Conservation (phyloP, 2,113 vertebrate genomes). For the Centrocercus urophasianus region DNA sequence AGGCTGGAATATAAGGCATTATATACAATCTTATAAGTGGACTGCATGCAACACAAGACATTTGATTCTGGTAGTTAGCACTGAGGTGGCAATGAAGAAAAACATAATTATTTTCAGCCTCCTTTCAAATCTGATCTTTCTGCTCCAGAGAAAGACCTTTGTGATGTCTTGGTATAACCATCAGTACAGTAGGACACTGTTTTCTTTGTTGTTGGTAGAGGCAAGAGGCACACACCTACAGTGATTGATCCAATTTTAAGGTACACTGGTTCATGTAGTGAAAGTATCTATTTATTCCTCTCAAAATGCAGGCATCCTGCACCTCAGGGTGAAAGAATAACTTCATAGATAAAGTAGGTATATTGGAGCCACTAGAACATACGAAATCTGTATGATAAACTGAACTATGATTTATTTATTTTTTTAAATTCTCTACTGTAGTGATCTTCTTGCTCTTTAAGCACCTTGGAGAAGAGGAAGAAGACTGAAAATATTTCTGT, state of each 20-base stretch:
- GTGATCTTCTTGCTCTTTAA: neutral
- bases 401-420: neutral
- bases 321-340: neutral
- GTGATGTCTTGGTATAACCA: accelerated
- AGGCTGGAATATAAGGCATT: neutral
- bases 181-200: neutral
- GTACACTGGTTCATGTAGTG: neutral
- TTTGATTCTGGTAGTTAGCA: neutral
- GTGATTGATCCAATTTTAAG: neutral
- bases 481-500: neutral
- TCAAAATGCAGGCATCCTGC: neutral
- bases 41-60: neutral
- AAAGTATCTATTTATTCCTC: neutral
- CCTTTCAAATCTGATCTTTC: neutral
- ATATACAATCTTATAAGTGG: neutral
- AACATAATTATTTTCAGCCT: neutral
- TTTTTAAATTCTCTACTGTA: neutral
- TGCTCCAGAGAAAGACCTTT: neutral
- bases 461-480: neutral
- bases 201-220: neutral
- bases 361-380: neutral
- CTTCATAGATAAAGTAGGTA: accelerated
- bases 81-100: neutral
- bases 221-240: neutral
- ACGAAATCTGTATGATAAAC: neutral